Conservation (phyloP, 2,113 vertebrate species). For the Pyxicephalus adspersus region DNA sequence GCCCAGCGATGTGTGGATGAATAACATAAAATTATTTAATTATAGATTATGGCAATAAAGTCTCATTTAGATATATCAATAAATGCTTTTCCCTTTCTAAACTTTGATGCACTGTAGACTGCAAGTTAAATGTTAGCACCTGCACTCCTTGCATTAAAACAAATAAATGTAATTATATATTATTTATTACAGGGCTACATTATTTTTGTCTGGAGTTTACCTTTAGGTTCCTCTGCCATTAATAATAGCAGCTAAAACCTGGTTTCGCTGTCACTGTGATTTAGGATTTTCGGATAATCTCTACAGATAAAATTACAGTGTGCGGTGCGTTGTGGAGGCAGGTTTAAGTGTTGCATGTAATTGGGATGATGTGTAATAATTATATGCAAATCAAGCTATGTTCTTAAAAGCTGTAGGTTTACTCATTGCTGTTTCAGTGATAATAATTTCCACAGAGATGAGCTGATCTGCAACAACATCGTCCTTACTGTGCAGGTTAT, state of each 20-base stretch:
- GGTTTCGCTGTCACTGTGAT: neutral
- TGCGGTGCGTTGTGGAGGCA: neutral
- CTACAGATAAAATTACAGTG: slow-evolving; percentile 30
- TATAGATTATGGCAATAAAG: too few relatives aligned
- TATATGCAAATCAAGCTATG: slow-evolving; percentile 27
- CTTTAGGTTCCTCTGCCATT: too few relatives aligned
- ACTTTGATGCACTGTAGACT: too few relatives aligned
- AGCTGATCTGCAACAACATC: neutral
- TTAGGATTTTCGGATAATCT: neutral
- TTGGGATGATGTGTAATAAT: slow-evolving; percentile 28
- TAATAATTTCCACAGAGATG: neutral
- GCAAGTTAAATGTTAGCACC: too few relatives aligned
- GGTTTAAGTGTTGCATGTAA: slow-evolving; percentile 8
- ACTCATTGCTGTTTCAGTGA: neutral
- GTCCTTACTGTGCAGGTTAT: neutral
- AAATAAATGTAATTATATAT: too few relatives aligned
- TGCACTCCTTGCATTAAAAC: too few relatives aligned
- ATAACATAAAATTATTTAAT: too few relatives aligned
- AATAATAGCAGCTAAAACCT: neutral
- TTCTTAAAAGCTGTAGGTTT: neutral
- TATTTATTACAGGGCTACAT: too few relatives aligned
- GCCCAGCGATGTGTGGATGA: too few relatives aligned
- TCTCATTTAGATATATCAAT: too few relatives aligned
- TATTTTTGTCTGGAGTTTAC: too few relatives aligned
- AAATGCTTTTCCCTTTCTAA: too few relatives aligned